A percentile compares a stretch with the other conserved stretches of the same genome.
phyloP scores from a whole-genome alignment of 1,140 invertebrate species.

The Plodia interpunctella region DNA sequence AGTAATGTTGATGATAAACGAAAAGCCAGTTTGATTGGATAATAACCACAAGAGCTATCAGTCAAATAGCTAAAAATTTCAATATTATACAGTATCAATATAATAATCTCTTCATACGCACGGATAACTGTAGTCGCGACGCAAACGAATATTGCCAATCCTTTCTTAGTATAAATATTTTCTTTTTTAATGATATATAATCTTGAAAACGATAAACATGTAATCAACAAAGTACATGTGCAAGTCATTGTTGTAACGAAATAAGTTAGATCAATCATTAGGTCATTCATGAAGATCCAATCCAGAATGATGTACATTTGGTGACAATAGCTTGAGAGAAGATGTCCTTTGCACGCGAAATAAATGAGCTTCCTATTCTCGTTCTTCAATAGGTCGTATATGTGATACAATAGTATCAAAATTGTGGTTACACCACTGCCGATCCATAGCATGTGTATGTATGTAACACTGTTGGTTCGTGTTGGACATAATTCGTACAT shows the following conservation, averaged over 20 bases:
- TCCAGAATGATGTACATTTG: neutral
- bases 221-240: conserved; percentile 9
- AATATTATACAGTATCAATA: neutral
- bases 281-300: neutral
- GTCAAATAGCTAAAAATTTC: neutral
- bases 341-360: neutral
- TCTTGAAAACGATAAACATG: conserved; percentile 20
- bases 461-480: neutral
- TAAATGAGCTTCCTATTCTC: neutral
- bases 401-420: neutral
- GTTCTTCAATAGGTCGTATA: neutral
- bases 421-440: neutral
- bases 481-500: neutral
- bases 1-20: neutral
- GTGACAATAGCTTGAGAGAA: neutral
- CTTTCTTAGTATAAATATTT: conserved; percentile 20
- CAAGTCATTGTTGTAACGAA: neutral
- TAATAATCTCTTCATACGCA: neutral
- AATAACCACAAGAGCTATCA: neutral
- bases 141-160: conserved; percentile 14
- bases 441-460: neutral
- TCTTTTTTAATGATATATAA: conserved; percentile 20
- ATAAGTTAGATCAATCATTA: neutral
- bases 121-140: neutral
- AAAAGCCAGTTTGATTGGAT: neutral